A percentile compares a stretch with the other conserved stretches of the same genome.
phyloP scores from a whole-genome alignment of 23 tunicate genomes.

The Corella eumyota region DNA sequence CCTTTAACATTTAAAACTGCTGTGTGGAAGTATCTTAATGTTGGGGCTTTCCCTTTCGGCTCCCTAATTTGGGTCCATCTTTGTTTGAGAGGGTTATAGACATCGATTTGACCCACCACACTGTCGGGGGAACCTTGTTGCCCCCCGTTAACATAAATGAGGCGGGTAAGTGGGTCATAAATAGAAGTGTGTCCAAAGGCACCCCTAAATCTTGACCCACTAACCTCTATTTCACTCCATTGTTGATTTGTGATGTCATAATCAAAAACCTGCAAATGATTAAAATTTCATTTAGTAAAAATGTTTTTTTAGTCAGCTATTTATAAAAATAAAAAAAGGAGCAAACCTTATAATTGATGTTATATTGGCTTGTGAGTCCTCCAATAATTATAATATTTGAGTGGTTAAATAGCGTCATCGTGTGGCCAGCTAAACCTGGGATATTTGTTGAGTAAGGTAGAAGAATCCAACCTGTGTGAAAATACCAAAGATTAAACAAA shows the following conservation, averaged over 20 bases:
- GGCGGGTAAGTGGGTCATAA: slow-evolving; percentile 7
- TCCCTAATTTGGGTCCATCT: too few species aligned
- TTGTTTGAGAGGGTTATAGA: too few species aligned
- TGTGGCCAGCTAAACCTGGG: slow-evolving; percentile 54
- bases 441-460: background rate
- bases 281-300: too few species aligned
- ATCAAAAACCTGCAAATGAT: slow-evolving; percentile 23
- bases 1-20: slow-evolving; percentile 15
- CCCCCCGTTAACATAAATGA: slow-evolving; percentile 34
- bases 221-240: slow-evolving; percentile 3
- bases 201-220: slow-evolving; percentile 8
- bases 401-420: slow-evolving; percentile 21
- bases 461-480: background rate
- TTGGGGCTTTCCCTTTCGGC: too few species aligned
- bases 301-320: too few species aligned
- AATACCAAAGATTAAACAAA: too few species aligned
- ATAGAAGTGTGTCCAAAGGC: slow-evolving; percentile 30
- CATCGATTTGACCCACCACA: too few species aligned
- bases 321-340: too few species aligned
- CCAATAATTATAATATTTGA: slow-evolving; percentile 20
- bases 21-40: too few species aligned
- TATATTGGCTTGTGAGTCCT: slow-evolving; percentile 15
- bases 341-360: too few species aligned
- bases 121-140: too few species aligned
- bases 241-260: background rate